Evolutionary conservation across 2,797 vertebrate genomes (phyloP), one percentile per base, ranked within the genome.

Genomic region (Schizopygopsis pylzovi): DNA sequence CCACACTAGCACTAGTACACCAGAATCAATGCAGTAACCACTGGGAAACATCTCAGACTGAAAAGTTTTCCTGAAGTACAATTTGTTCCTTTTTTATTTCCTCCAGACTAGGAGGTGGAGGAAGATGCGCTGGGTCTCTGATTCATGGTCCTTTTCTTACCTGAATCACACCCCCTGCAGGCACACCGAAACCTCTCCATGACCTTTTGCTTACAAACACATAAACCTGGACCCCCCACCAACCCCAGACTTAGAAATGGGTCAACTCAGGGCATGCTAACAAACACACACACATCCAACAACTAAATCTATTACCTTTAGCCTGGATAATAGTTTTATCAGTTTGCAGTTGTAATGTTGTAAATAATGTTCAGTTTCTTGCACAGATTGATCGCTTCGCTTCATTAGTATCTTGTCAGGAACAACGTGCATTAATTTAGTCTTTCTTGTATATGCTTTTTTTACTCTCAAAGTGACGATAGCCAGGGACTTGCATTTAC

Each of bases 221-320:
- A 56, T 76, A 68, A 4, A 90, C 83, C 83, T 95, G 82, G 89
- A 90, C 91, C 91, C 92, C 92, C 92, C 82, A 88, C 90, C 83
- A 88, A 88, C 83, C 37, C 81, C 87, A 92, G 90, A 92, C 92
- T 88, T 89, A 88, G 90, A 92, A 87, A 91, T 86, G 87, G 85
- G 86, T 88, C 77, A 90, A 88, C 79, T 85, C 87, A 70, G 65
- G n/a, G 15, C 82, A 72, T 61, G 61, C 61, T 82, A 28, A 70
- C 54, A 37, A 13, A 70, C 52, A 72, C 63, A 86, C 52, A 70
- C 61, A 85, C 22, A 39, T n/a, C 25, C 78, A 76, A 78, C 54
- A 63, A 10, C 56, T 15, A 43, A 43, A 15, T 79, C n/a, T 41
- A 43, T 33, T 33, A 33, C 33, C 33, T 33, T 33, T 33, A 33